Conservation (phyloP, 92 coral and sea anemone species). For the Isaurus tuberculatus region DNA sequence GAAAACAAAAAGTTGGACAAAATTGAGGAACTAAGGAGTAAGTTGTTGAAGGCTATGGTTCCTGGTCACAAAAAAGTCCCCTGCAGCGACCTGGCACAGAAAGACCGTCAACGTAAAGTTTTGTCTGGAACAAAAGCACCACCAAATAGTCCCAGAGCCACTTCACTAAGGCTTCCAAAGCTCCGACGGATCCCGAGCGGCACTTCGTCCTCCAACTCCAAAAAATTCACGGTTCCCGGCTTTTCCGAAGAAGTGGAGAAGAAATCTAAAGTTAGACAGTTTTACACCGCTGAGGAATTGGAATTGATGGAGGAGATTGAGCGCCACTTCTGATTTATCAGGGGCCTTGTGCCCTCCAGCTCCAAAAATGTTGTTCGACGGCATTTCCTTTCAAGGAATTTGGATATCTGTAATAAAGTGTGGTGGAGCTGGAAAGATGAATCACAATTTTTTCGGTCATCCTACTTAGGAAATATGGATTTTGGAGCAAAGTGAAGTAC, state of each 20-base stretch:
- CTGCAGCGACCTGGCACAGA: neutral
- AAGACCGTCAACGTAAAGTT: neutral
- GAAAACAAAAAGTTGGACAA: neutral
- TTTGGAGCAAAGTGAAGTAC: no score
- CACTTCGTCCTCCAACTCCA: slow-evolving; percentile 26
- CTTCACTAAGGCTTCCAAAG: slow-evolving; percentile 9
- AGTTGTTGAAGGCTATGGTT: neutral
- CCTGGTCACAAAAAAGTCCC: neutral
- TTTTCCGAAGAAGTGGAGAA: neutral
- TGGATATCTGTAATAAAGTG: no score
- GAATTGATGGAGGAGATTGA: neutral
- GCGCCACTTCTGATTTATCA: neutral
- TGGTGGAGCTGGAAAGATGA: no score
- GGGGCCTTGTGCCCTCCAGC: no score
- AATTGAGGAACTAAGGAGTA: neutral
- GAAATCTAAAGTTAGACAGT: neutral
- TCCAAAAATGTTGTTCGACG: no score
- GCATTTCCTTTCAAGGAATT: no score
- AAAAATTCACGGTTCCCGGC: neutral
- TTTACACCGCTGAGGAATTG: neutral
- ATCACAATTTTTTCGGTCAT: no score
- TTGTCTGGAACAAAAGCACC: neutral
- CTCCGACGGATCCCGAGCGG: neutral
- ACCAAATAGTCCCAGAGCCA: neutral
- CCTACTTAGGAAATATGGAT: no score